Percentiles rank a stretch among this genome's conserved stretches.
Conservation (phyloP, 2,888 invertebrate genomes). For the Phalera bucephala region DNA sequence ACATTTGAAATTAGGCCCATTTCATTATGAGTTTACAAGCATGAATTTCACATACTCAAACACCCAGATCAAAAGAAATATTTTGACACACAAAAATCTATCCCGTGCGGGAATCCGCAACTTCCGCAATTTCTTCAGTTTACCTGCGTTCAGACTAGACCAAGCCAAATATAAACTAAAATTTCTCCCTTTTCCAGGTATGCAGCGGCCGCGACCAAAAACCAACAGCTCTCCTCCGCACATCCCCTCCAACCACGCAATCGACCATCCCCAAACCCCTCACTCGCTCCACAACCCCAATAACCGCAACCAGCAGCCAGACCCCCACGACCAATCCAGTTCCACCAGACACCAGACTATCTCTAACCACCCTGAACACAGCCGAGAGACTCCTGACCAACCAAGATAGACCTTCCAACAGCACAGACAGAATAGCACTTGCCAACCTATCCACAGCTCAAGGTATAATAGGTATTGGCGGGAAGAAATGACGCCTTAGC, state of each 20-base stretch:
- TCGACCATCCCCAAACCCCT: slow-evolving; percentile 53
- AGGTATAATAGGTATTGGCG: slow-evolving; percentile 64
- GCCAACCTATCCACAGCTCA: slow-evolving; percentile 68
- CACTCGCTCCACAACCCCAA: slow-evolving; percentile 59
- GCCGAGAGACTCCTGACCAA: slow-evolving; percentile 54
- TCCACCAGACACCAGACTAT: slow-evolving; percentile 48
- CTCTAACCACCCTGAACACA: slow-evolving; percentile 51
- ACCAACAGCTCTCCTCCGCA: slow-evolving; percentile 58
- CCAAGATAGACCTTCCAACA: slow-evolving; percentile 41
- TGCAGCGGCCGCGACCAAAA: slow-evolving; percentile 79
- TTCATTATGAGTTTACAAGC: too few species aligned
- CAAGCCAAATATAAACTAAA: too few species aligned
- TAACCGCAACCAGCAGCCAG: slow-evolving; percentile 33
- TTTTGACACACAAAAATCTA: too few species aligned
- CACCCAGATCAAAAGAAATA: too few species aligned
- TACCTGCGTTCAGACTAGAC: too few species aligned
- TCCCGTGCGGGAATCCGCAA: too few species aligned
- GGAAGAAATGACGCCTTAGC: slow-evolving; percentile 78
- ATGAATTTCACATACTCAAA: too few species aligned
- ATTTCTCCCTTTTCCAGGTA: slow-evolving; percentile 62
- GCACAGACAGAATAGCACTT: slow-evolving; percentile 59
- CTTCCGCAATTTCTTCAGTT: too few species aligned
- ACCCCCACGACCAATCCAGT: slow-evolving; percentile 5
- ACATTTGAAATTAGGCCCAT: too few species aligned
- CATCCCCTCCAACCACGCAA: slow-evolving; percentile 62